A percentile compares a stretch with the other conserved stretches of the same genome.
phyloP scores from a whole-genome alignment of 92 coral and sea anemone genomes.

The Paragorgia papillata region DNA sequence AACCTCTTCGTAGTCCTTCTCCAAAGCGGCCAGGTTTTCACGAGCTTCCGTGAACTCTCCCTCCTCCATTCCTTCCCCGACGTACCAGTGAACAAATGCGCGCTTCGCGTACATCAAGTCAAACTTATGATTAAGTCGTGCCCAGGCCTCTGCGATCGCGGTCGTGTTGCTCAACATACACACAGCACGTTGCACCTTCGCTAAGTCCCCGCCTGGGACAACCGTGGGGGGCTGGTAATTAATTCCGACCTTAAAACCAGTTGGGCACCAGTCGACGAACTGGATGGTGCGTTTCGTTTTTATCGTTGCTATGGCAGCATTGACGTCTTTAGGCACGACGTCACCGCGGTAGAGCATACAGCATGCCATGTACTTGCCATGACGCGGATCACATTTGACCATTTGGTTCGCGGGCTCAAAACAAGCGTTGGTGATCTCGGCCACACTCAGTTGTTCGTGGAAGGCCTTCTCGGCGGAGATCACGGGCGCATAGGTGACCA shows the following conservation, averaged over 20 bases:
- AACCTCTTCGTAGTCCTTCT: conserved; percentile 97
- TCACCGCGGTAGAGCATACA: conserved; percentile 94
- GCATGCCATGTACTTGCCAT: conserved; percentile 88
- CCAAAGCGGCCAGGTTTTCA: conserved; percentile 90
- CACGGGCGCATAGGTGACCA: conserved; percentile 95
- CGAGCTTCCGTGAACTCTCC: conserved; percentile 99
- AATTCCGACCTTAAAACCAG: conserved; percentile 85
- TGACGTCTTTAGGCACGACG: conserved; percentile 91
- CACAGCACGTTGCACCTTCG: conserved; percentile 93
- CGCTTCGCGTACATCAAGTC: conserved; percentile 97
- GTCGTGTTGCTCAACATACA: conserved; percentile 95
- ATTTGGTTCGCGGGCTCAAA: conserved; percentile 98
- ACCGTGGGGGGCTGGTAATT: conserved; percentile 87
- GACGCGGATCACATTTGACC: conserved; percentile 99
- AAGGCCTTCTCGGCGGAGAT: conserved; percentile 98
- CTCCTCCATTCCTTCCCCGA: conserved; percentile 96
- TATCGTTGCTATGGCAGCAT: conserved; percentile 92
- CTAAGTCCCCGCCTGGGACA: conserved; percentile 90
- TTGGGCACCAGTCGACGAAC: conserved; percentile 94
- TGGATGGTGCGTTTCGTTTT: conserved; percentile 95
- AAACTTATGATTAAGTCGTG: conserved; percentile 91
- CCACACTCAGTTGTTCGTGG: conserved; percentile 92
- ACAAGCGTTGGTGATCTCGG: conserved; percentile 95
- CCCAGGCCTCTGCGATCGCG: conserved; percentile 95
- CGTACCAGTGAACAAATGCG: conserved; percentile 98